phyloP scores from a whole-genome alignment of 2,888 invertebrate species.

The Chydorus sphaericus region DNA sequence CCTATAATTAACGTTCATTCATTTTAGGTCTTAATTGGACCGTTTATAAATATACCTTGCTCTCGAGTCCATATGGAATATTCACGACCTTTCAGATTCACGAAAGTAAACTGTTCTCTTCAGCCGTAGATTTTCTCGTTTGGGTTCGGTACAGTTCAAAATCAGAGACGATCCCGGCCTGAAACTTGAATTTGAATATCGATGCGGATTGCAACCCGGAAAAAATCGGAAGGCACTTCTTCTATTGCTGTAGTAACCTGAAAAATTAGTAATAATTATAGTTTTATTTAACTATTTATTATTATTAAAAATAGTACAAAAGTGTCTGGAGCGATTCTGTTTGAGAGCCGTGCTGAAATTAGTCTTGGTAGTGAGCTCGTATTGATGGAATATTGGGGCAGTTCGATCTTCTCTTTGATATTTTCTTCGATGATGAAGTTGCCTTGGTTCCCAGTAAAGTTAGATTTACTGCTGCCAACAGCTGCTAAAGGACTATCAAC shows the following conservation, averaged over 20 bases:
- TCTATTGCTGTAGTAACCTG: constrained; percentile 12
- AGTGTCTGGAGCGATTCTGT: constrained; percentile 7
- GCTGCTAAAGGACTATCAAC: background rate
- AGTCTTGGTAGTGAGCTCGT: background rate
- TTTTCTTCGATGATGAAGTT: constrained; percentile 16
- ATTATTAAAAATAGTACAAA: background rate
- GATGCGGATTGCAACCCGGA: constrained; percentile 4
- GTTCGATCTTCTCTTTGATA: constrained; percentile 1
- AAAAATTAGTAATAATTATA: background rate
- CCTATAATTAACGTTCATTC: too few relatives aligned
- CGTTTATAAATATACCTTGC: constrained; percentile 18
- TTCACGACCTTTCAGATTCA: constrained; percentile 21
- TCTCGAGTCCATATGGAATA: constrained; percentile 23
- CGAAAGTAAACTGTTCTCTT: constrained; percentile 22
- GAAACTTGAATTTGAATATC: background rate
- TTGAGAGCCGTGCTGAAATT: too few relatives aligned
- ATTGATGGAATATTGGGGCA: background rate
- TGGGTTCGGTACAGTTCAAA: constrained; percentile 11
- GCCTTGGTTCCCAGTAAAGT: constrained; percentile 13
- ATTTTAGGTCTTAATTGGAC: too few relatives aligned
- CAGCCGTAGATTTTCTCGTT: constrained; percentile 21
- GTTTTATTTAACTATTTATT: background rate
- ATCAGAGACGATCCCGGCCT: constrained; percentile 14
- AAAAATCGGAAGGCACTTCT: constrained; percentile 11
- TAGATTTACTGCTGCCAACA: constrained; percentile 1